Base-by-base conservation (phyloP, 2,797 vertebrate genomes). In the Enteromius fasciolatus region DNA sequence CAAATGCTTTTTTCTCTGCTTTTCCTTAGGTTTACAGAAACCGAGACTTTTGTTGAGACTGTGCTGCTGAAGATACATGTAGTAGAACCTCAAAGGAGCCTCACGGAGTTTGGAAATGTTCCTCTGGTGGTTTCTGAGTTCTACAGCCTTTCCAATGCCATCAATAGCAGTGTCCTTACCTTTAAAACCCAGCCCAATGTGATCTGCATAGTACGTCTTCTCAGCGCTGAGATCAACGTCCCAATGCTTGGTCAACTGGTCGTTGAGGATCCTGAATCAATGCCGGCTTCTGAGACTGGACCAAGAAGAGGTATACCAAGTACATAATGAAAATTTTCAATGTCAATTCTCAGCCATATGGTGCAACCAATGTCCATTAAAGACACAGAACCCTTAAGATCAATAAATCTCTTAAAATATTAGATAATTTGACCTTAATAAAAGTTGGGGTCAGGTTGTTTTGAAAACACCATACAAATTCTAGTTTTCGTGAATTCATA, bases 11-110 rank as follows among this genome's bases (percentile, higher is more conserved):
- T 80, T 31, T 31, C 41, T 64, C 1, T 52, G 50, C 46, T 57
- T 68, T n/a, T 78, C 11, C 69, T 64, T 66, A 96, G 96, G 89
- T 96, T 96, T 92, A 92, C 92, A 44, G 90, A 94, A 69, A 91
- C 90, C 0, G 90, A 95, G 64, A 95, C 94, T 0, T 75, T 84
- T 66, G 75, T 89, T 89, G 93, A 95, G 91, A 92, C 68, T 0
- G 85, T 95, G 85, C 3, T 93, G 4, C 76, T 95, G 84, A 87
- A 59, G 0, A 63, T 95, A 78, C 74, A 61, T 84, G 90, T 94
- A 81, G 79, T 91, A 79, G 94, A 93, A 61, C 69, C 90, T 0
- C 72, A 80, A 4, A 83, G 79, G 3, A 84, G 85, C 33, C 74
- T 94, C 76, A 88, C 91, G 84, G 80, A 90, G 28, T 74, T 93